Evolutionary conservation across 2,113 vertebrate genomes (phyloP), one percentile per base, ranked within the genome.

Genomic region (Upupa epops): DNA sequence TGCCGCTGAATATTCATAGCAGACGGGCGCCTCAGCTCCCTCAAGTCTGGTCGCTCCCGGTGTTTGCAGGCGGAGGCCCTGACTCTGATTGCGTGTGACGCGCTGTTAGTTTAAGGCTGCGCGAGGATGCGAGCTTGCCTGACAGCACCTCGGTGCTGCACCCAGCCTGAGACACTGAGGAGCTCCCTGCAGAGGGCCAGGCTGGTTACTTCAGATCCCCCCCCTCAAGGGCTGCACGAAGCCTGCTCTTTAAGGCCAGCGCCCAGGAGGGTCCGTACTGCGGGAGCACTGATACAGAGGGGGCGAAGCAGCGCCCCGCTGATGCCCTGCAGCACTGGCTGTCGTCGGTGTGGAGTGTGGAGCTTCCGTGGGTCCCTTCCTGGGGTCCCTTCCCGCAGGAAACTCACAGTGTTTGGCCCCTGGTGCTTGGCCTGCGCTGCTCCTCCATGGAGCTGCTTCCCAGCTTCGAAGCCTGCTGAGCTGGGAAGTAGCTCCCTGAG

Each of bases 111-210:
- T 92, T 51, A 75, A 71, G 80, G 48, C 83, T 66, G 83, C 70
- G 12, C 6, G 28, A 63, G 21, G 85, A 80, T 26, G 75, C 73
- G 91, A 92, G 94, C 89, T 31, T 17, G 63, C 55, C 13, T 93
- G 95, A 76, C 92, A 79, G 2, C 90, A 55, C 86, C 86, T 92
- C 31, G 55, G 88, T 82, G 91, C 90, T 64, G 83, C 45, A 63
- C 42, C 69, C 77, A 4, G 45, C 15, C 80, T 26, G 83, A 78
- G 63, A 11, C 31, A 6, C 80, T 5, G 54, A 83, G n/a, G 49
- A 65, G 63, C 80, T 83, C 80, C 89, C 80, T 29, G 6, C 76
- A 28, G 24, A 78, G 83, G 77, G 82, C 90, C 88, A 31, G 56
- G 22, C 76, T 91, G 66, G 4, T 78, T 78, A 34, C 70, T 72